Evolutionary conservation across 1,140 invertebrate genomes (phyloP), one percentile per base, ranked within the genome.

Genomic region (Temnothorax longispinosus): DNA sequence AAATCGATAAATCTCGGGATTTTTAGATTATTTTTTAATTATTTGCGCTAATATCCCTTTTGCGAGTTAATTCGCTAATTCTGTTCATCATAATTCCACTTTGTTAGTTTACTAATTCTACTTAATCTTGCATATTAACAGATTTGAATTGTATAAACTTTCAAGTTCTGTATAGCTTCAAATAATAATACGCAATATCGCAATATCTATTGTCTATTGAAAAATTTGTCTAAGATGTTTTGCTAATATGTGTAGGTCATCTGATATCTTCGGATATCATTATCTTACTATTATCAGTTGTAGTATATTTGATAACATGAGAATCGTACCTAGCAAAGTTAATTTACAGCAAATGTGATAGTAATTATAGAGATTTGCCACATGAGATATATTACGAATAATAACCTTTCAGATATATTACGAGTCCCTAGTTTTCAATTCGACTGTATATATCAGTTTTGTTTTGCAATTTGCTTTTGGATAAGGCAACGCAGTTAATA

Each of bases 221-320:
- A 71, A 71, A 81, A 44, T 56, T 41, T 71, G 65, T 81, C 50
- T n/a, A 81, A 81, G 64, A 81, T 32, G 11, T 47, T 54, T 54
- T 32, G 47, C 47, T 80, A 3, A 41, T 65, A 21, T 21, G 7
- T 65, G n/a, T 56, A 35, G 77, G 38, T 56, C 32, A 54, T 54
- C 15, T 11, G 64, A 71, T 81, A 81, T 71, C 77, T 71, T 81
- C 35, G 44, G 65, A 81, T 71, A 81, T 3, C 77, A 60, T 56
- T 81, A 81, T 81, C 78, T 81, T 32, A 35, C 21, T 38, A 56
- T 8, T 81, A 81, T 81, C 78, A 71, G 78, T 81, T 69, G 38
- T 72, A n/a, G 7, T 41, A 77, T 69, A 72, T 81, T 81, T 32
- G 38, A 81, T 71, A 71, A 41, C 21, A 56, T 7, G 67, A 65